Conservation (phyloP, 1,140 invertebrate genomes). For the Cydia strobilella region DNA sequence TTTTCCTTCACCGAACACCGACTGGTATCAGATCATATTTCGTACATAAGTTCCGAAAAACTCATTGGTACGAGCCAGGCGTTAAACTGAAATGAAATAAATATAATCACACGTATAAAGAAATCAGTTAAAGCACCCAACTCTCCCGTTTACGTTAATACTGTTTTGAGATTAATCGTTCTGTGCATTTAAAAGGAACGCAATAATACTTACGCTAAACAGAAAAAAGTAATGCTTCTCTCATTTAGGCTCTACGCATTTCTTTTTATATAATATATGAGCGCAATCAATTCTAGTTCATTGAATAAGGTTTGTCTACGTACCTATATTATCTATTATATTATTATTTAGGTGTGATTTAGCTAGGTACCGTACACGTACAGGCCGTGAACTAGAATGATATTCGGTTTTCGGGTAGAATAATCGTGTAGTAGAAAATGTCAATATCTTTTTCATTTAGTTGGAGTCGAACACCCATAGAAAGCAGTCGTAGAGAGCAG, state of each 20-base stretch:
- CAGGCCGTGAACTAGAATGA: too few species aligned
- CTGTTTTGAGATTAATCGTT: conserved; percentile 9
- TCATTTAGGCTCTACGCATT: not conserved
- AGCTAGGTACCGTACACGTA: too few species aligned
- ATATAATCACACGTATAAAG: not conserved
- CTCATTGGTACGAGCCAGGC: too few species aligned
- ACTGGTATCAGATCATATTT: too few species aligned
- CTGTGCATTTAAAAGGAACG: conserved; percentile 6
- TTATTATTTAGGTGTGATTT: not conserved
- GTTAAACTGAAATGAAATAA: too few species aligned
- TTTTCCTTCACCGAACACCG: too few species aligned
- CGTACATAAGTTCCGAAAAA: too few species aligned
- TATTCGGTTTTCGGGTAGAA: too few species aligned
- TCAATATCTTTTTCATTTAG: too few species aligned
- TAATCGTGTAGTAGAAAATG: too few species aligned
- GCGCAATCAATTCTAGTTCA: not conserved
- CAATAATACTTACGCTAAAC: not conserved
- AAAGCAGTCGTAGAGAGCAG: too few species aligned
- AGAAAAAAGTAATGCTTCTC: conserved; percentile 1
- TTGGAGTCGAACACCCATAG: too few species aligned
- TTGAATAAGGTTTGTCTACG: not conserved
- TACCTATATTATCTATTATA: not conserved
- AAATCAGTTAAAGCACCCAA: not conserved
- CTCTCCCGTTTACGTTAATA: not conserved
- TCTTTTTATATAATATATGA: conserved; percentile 11